A percentile compares a stretch with the other conserved stretches of the same genome.
Evolutionary conservation across 2,888 invertebrate species (phyloP).

Genomic region (Chymomyza procnemis): DNA sequence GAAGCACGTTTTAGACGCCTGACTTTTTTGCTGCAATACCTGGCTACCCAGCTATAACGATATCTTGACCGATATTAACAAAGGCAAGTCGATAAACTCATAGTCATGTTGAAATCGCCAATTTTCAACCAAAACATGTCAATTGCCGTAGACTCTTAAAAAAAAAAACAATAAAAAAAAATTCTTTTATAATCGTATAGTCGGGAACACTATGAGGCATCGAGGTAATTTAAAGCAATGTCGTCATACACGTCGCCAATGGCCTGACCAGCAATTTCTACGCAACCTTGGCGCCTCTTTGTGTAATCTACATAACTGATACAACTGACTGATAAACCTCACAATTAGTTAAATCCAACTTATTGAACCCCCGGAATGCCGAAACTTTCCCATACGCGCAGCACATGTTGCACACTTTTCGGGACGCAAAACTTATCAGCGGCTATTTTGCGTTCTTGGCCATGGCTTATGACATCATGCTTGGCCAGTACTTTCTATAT

Average conservation of each 20-base stretch:
- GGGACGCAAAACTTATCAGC: conserved; percentile 39
- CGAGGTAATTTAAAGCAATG: not conserved
- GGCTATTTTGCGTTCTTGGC: conserved; percentile 11
- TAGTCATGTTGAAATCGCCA: not conserved
- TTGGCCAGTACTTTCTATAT: not conserved
- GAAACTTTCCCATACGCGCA: conserved; percentile 34
- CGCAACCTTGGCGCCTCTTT: not conserved
- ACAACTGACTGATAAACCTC: not conserved
- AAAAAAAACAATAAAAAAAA: no score
- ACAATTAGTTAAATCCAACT: not conserved
- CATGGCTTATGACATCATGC: not conserved
- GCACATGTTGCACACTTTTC: not conserved
- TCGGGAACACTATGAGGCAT: not conserved
- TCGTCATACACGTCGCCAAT: not conserved
- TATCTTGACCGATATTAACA: not conserved
- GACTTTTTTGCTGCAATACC: not conserved
- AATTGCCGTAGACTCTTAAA: not conserved
- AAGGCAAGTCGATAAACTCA: not conserved
- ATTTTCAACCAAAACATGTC: not conserved
- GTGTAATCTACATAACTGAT: not conserved
- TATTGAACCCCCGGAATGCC: not conserved
- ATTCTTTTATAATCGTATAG: not conserved
- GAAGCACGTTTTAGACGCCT: not conserved
- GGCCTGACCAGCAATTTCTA: not conserved
- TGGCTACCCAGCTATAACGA: not conserved